phyloP scores from a whole-genome alignment of 2,113 vertebrate genomes.

The Melozone crissalis region DNA sequence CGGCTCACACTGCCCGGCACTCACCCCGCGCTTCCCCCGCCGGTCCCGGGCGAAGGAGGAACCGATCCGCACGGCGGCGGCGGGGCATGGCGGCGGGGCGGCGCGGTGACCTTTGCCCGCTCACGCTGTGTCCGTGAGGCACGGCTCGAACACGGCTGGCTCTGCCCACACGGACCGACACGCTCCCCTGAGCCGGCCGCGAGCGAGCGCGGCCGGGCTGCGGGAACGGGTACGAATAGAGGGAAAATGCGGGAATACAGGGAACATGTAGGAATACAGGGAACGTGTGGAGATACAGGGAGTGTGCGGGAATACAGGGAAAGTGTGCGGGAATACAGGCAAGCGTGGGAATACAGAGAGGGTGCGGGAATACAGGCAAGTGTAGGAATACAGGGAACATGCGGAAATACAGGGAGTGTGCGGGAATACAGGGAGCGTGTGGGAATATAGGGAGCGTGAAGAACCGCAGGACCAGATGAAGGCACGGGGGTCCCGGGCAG shows the following conservation, averaged over 20 bases:
- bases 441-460: neutral
- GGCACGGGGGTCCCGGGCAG: neutral
- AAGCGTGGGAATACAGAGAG: rapidly evolving
- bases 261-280: neutral
- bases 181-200: rapidly evolving
- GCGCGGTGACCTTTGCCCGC: conserved; percentile 35
- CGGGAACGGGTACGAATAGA: neutral
- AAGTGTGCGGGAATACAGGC: rapidly evolving
- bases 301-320: neutral
- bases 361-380: no score
- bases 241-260: neutral
- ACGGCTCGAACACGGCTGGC: rapidly evolving
- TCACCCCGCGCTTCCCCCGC: conserved; percentile 16
- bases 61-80: neutral
- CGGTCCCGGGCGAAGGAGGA: neutral
- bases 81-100: neutral
- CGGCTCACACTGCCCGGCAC: neutral
- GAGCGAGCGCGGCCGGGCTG: neutral
- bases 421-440: neutral
- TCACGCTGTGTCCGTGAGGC: neutral
- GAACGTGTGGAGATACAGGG: rapidly evolving
- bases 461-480: rapidly evolving
- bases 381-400: neutral
- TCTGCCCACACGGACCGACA: neutral
- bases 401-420: no score